Evolutionary conservation across 2,113 vertebrate species (phyloP).

Genomic region (Hippocampus comes): DNA sequence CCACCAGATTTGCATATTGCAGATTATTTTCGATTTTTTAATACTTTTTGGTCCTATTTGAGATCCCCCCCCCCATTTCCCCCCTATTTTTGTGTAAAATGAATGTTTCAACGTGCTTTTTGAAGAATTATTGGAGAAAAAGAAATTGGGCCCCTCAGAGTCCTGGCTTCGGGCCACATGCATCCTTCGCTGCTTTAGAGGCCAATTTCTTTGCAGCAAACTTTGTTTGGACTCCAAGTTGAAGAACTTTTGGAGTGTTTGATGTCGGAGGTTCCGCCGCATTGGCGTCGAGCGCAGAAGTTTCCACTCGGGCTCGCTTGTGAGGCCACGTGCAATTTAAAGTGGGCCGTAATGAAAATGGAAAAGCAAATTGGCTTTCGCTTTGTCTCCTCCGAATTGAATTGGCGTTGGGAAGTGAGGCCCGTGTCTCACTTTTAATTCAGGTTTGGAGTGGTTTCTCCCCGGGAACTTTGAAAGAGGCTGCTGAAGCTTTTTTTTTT

Average conservation of each 20-base stretch:
- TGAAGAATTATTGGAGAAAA: no score
- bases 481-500: no score
- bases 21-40: no score
- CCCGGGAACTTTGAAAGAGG: conserved; percentile 9
- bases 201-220: not conserved
- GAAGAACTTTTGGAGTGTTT: not conserved
- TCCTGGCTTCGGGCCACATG: no score
- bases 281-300: not conserved
- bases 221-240: not conserved
- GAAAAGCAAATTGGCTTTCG: conserved; percentile 23
- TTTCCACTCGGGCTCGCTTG: conserved; percentile 3
- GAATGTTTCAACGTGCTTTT: no score
- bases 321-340: conserved; percentile 1
- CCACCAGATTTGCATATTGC: no score
- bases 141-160: no score
- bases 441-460: conserved; percentile 10
- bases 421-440: conserved; percentile 7
- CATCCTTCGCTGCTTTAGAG: no score
- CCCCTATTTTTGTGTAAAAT: no score
- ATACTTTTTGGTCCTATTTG: no score
- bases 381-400: conserved; percentile 24
- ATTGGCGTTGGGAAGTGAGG: conserved; percentile 21
- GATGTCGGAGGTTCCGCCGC: not conserved
- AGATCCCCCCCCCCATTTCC: no score
- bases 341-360: conserved; percentile 15